phyloP scores from a whole-genome alignment of 2,113 vertebrate species.

The Hemiprocne comata region DNA sequence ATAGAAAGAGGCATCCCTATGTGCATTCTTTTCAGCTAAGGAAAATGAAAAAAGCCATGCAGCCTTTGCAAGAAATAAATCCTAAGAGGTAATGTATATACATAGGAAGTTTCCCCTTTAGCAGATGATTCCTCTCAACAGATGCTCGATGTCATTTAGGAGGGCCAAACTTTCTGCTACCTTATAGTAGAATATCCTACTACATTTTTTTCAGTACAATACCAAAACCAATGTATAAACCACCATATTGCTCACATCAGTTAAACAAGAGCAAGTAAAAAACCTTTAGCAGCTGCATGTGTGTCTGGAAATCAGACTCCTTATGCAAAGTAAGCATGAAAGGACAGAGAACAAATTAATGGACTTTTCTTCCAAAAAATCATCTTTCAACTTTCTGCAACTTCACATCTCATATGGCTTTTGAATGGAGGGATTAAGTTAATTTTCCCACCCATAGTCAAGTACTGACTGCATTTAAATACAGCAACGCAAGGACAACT shows the following conservation, averaged over 20 bases:
- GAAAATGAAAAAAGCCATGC: conserved; percentile 68
- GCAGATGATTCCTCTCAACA: not conserved
- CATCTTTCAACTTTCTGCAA: conserved; percentile 3
- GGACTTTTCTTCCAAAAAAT: conserved; percentile 6
- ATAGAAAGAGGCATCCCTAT: conserved; percentile 58
- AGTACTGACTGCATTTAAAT: conserved; percentile 44
- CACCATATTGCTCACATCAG: conserved; percentile 11
- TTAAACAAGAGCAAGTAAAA: conserved; percentile 45
- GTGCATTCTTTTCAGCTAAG: conserved; percentile 72
- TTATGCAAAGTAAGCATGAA: conserved; percentile 19
- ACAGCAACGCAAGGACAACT: conserved; percentile 21
- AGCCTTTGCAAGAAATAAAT: conserved; percentile 50
- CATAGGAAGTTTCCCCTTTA: conserved; percentile 5
- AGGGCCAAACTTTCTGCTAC: conserved; percentile 15
- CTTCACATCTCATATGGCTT: conserved; percentile 52
- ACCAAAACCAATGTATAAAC: conserved; percentile 20
- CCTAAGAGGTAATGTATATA: conserved; percentile 23
- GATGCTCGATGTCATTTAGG: conserved; percentile 1
- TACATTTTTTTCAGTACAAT: conserved; percentile 15
- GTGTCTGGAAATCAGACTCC: not conserved
- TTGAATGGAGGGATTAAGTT: conserved; percentile 46
- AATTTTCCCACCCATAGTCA: not conserved
- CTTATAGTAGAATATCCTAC: conserved; percentile 48
- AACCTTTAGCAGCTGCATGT: not conserved
- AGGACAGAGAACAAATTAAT: conserved; percentile 6